Evolutionary conservation across 2,888 invertebrate genomes (phyloP).

Genomic region (Pachymerium ferrugineum): DNA sequence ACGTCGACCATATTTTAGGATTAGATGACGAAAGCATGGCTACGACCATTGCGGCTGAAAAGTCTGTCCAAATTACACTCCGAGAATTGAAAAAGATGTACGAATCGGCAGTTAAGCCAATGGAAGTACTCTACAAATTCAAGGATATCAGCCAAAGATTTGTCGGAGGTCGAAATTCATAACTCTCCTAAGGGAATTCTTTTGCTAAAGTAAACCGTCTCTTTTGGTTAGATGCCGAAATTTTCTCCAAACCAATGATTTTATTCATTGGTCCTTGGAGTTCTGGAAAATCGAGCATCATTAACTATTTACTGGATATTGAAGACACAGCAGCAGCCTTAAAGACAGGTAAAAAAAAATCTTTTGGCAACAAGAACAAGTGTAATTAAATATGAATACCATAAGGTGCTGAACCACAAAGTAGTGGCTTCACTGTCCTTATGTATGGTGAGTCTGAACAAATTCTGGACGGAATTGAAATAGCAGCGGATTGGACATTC

Average conservation of each 20-base stretch:
- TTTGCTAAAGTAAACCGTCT: too few relatives aligned
- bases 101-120: conserved; percentile 78
- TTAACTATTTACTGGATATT: conserved; percentile 83
- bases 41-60: conserved; percentile 63
- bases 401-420: conserved; percentile 75
- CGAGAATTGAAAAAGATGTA: conserved; percentile 79
- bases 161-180: conserved; percentile 60
- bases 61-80: conserved; percentile 66
- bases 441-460: conserved; percentile 82
- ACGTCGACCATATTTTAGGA: conserved; percentile 71
- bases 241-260: conserved; percentile 86
- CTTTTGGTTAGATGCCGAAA: conserved; percentile 92
- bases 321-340: conserved; percentile 77
- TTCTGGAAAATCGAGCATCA: conserved; percentile 88
- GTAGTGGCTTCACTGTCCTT: conserved; percentile 54
- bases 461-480: conserved; percentile 81
- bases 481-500: conserved; percentile 93
- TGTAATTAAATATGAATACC: background rate
- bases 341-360: conserved; percentile 64
- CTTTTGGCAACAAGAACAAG: background rate
- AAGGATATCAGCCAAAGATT: conserved; percentile 85
- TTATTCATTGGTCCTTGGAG: conserved; percentile 96
- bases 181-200: too few relatives aligned
- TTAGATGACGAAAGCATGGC: conserved; percentile 67
- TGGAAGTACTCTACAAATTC: conserved; percentile 86